Conservation (phyloP, 2,888 invertebrate genomes). For the Hybos culiciformis region DNA sequence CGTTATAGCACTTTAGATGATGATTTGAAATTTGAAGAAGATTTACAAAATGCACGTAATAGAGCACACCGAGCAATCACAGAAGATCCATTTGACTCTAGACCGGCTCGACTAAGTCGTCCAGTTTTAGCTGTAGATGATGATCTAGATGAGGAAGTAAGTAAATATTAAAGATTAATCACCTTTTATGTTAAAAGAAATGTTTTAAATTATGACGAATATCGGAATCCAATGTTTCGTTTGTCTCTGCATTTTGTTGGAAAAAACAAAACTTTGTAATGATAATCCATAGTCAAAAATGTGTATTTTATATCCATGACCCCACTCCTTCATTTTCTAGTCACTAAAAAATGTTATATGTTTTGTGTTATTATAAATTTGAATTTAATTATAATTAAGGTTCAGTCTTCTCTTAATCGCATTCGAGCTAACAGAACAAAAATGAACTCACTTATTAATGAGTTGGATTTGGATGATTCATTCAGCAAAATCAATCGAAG, state of each 20-base stretch:
- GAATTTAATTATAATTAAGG: conserved; percentile 36
- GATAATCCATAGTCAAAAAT: no score
- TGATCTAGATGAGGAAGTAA: conserved; percentile 40
- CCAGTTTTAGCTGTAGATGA: conserved; percentile 25
- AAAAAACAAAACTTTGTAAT: no score
- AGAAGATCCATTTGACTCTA: conserved; percentile 49
- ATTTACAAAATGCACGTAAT: conserved; percentile 38
- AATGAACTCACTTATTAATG: conserved; percentile 10
- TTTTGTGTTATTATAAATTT: conserved; percentile 1
- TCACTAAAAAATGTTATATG: no score
- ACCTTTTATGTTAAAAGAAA: no score
- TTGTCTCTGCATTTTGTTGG: no score
- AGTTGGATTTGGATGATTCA: conserved; percentile 46
- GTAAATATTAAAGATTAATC: conserved; percentile 15
- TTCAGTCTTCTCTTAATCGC: conserved; percentile 44
- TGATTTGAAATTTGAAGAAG: no score
- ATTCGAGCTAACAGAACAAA: conserved; percentile 45
- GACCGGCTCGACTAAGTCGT: conserved; percentile 40
- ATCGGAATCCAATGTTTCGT: no score
- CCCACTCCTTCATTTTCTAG: no score
- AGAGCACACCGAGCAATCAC: conserved; percentile 37
- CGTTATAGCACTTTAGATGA: conserved; percentile 25
- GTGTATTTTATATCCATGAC: no score
- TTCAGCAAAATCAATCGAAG: conserved; percentile 44
- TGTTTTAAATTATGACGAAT: no score